Evolutionary conservation across 1,140 invertebrate genomes (phyloP).

Genomic region (Drosophila ercepeae): DNA sequence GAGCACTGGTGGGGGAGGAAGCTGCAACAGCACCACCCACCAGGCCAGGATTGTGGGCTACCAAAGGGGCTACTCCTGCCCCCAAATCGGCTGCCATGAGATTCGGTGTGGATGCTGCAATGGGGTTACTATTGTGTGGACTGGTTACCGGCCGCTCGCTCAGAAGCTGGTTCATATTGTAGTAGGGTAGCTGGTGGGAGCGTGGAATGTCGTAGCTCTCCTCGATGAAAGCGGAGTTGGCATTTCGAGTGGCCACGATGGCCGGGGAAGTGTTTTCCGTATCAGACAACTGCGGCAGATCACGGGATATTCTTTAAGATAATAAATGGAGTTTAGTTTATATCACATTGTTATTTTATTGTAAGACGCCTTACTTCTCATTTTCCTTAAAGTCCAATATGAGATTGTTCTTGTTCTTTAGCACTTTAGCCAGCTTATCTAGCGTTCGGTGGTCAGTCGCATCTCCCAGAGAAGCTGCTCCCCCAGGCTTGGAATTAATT

Average conservation of each 20-base stretch:
- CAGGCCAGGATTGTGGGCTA: constrained; percentile 17
- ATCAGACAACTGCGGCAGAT: constrained; percentile 79
- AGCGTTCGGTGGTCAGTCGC: constrained; percentile 58
- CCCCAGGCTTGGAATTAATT: constrained; percentile 22
- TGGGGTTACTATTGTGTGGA: constrained; percentile 69
- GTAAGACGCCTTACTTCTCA: constrained; percentile 64
- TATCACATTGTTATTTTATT: neutral
- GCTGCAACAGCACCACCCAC: constrained; percentile 1
- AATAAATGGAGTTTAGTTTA: neutral
- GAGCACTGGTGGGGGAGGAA: constrained; percentile 59
- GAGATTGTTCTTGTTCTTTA: constrained; percentile 80
- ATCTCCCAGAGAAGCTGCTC: constrained; percentile 6
- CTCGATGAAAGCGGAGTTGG: constrained; percentile 84
- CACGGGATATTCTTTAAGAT: constrained; percentile 51
- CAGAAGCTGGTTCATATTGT: constrained; percentile 78
- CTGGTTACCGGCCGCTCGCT: constrained; percentile 73
- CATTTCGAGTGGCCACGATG: constrained; percentile 72
- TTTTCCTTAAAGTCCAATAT: constrained; percentile 80
- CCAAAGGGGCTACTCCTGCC: constrained; percentile 8
- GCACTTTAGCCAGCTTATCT: constrained; percentile 68
- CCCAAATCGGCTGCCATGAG: constrained; percentile 49
- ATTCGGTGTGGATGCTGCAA: constrained; percentile 77
- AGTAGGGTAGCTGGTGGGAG: constrained; percentile 85
- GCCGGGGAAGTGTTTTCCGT: constrained; percentile 83
- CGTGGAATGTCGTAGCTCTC: constrained; percentile 90